Evolutionary conservation across 2,888 invertebrate genomes (phyloP), one percentile per base, ranked within the genome.

Genomic region (Hypomecis punctinalis): DNA sequence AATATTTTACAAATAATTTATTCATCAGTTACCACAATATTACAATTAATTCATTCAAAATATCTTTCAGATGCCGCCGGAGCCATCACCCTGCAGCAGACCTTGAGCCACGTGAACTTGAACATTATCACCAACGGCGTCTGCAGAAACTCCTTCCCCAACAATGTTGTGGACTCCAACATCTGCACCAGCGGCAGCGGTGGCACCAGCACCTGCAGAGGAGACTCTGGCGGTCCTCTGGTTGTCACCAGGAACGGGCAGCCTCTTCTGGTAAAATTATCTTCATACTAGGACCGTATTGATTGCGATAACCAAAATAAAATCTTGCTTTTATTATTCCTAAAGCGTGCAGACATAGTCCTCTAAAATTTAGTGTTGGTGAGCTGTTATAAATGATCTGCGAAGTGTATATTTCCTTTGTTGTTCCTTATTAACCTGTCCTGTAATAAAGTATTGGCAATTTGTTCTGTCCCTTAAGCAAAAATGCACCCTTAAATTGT

Each of bases 201-300:
- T 0, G 77, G 79, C 0, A 33, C 46, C 9, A 68, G 81, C 48
- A 79, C 80, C 3, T 89, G 89, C 73, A 48, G 69, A 0, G 88
- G 89, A 2, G 88, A 88, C 69, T 88, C 88, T 36, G 88, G 89
- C 9, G 88, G 88, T 5, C 89, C 88, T 7, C 78, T 89, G 5
- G 72, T 69, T 6, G 57, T 76, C 11, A 13, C 9, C 5, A 73
- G 75, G 5, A 23, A 66, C 6, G 60, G 71, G 59, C 57, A 65
- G 0, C 70, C 59, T 3, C 40, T 83, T 8, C 51, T 87, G 78
- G 62, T 63, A 47, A 52, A 53, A 36, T 36, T 0, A 2, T 2
- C 23, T 23, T 23, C 23, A 23, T 23, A 23, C 23, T 23, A 2
- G 23, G 23, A 23, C 23, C 23, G 23, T 23, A 23, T 23, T 2